phyloP scores from a whole-genome alignment of 2,113 vertebrate genomes.

The Tenrec ecaudatus region DNA sequence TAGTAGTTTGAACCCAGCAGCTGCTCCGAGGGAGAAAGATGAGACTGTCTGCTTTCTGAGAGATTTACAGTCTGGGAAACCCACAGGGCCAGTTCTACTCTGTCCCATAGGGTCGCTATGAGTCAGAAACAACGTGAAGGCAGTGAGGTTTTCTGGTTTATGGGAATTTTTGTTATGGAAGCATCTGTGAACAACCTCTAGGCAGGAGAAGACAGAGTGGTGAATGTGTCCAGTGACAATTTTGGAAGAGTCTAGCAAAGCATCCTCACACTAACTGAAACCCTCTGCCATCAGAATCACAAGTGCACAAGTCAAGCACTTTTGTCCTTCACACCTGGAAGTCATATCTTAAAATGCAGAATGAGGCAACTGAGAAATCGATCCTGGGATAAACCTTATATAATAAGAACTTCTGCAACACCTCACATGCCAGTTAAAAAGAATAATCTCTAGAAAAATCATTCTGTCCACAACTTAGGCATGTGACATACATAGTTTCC shows the following conservation, averaged over 20 bases:
- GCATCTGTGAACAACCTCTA: slow-evolving; percentile 7
- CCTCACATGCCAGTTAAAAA: neutral
- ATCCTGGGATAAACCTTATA: neutral
- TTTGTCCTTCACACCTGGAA: slow-evolving; percentile 21
- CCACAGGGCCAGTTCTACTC: no score
- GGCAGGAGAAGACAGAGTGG: neutral
- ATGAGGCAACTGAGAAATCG: no score
- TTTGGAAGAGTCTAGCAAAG: neutral
- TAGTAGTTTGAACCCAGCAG: no score
- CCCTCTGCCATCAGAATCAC: neutral
- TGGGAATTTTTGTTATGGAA: neutral
- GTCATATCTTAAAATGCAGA: no score
- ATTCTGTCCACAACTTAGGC: neutral
- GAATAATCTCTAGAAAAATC: neutral
- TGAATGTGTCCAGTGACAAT: neutral
- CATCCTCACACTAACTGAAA: neutral
- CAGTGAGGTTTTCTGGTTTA: neutral
- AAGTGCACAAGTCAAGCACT: neutral
- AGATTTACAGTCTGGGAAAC: no score
- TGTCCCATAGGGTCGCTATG: no score
- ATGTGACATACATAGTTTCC: neutral
- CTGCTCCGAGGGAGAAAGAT: no score
- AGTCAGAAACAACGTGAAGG: no score
- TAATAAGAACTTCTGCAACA: neutral
- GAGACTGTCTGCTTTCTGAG: no score